Percentiles rank a stretch among this genome's conserved stretches.
Evolutionary conservation across 2,888 invertebrate genomes (phyloP).

Genomic region (Agrypnus murinus): DNA sequence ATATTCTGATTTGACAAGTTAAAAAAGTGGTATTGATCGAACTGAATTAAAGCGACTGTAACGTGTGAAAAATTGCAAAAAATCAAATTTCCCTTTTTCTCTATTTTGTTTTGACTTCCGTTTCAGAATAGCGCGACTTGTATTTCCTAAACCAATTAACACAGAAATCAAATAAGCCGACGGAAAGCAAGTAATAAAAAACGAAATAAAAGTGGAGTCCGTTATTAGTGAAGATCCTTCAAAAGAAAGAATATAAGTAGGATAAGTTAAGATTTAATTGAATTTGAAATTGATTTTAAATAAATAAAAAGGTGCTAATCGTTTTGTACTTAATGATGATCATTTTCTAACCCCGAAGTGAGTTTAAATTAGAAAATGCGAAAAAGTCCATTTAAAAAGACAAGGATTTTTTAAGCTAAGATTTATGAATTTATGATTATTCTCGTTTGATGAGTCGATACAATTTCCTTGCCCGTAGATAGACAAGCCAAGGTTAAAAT

Average conservation of each 20-base stretch:
- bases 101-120: conserved; percentile 1
- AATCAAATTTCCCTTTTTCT: too few relatives aligned
- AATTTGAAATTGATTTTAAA: conserved; percentile 20
- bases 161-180: too few relatives aligned
- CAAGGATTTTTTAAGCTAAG: conserved; percentile 31
- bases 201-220: too few relatives aligned
- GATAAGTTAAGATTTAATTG: conserved; percentile 11
- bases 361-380: background rate
- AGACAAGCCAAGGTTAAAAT: conserved; percentile 41
- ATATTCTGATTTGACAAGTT: too few relatives aligned
- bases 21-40: too few relatives aligned
- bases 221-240: background rate
- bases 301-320: conserved; percentile 9
- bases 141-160: conserved; percentile 10
- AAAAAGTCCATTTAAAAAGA: conserved; percentile 10
- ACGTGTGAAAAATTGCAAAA: too few relatives aligned
- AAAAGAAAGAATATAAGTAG: background rate
- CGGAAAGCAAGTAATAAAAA: too few relatives aligned
- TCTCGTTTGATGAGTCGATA: conserved; percentile 35
- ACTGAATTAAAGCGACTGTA: too few relatives aligned
- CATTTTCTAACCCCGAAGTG: conserved; percentile 1
- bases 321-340: conserved; percentile 12
- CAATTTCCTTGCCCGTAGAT: conserved; percentile 36
- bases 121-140: background rate
- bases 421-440: conserved; percentile 8